phyloP scores from a whole-genome alignment of 2,113 vertebrate genomes.

The Aythya baeri region DNA sequence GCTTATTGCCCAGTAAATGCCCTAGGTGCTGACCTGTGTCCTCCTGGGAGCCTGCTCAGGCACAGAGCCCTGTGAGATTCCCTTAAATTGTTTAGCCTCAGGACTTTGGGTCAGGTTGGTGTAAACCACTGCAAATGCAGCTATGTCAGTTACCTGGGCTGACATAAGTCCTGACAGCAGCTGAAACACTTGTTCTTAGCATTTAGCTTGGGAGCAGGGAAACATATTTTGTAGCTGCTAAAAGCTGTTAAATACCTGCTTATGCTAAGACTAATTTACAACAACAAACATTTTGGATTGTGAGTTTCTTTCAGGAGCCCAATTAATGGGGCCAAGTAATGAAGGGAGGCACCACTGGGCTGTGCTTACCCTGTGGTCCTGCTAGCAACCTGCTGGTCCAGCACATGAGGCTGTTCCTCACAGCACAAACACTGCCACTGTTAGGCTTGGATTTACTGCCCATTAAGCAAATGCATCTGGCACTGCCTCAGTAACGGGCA shows the following conservation, averaged over 20 bases:
- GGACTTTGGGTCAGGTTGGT: not conserved
- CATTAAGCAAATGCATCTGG: not conserved
- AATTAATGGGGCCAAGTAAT: constrained; percentile 21
- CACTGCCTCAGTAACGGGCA: not conserved
- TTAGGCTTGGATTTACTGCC: constrained; percentile 18
- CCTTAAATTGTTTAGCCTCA: not conserved
- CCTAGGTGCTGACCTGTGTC: not conserved
- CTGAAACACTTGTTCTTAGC: not conserved
- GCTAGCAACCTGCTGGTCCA: constrained; percentile 7
- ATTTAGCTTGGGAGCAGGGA: constrained; percentile 13
- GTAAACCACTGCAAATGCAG: not conserved
- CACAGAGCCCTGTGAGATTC: not conserved
- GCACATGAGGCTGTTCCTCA: not conserved
- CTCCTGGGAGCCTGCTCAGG: not conserved
- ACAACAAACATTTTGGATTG: constrained; percentile 24
- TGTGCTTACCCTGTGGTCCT: not conserved
- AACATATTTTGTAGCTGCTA: not conserved
- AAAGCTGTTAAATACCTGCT: constrained; percentile 56
- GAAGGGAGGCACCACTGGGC: constrained; percentile 20
- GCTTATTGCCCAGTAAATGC: not conserved
- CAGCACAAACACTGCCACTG: constrained; percentile 14
- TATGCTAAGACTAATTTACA: constrained; percentile 56
- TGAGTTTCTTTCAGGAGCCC: constrained; percentile 24
- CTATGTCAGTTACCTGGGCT: not conserved
- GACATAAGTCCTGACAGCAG: not conserved